Evolutionary conservation across 2,113 vertebrate genomes (phyloP).

Genomic region (Vulpes vulpes): DNA sequence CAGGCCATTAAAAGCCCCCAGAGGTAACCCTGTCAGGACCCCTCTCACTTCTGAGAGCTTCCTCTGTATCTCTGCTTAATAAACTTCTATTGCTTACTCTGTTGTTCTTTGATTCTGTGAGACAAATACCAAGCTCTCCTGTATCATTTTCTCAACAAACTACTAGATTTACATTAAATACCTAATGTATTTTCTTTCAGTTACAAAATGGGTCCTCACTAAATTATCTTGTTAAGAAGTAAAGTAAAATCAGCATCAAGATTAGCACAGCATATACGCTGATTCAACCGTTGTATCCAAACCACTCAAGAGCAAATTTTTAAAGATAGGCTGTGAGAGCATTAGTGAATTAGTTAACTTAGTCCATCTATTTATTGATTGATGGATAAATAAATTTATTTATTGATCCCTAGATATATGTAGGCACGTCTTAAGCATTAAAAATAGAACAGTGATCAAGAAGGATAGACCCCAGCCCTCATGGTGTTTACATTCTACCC

Average conservation of each 20-base stretch:
- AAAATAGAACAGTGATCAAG: background rate
- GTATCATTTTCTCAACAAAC: background rate
- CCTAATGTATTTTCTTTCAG: background rate
- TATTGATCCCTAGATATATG: background rate
- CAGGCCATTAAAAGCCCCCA: too few relatives aligned
- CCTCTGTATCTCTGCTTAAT: too few relatives aligned
- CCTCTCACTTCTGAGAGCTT: too few relatives aligned
- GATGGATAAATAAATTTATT: background rate
- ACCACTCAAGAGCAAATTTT: background rate
- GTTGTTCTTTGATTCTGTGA: too few relatives aligned
- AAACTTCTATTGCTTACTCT: too few relatives aligned
- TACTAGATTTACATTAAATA: background rate
- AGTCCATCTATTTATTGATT: background rate
- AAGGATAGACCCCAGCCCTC: background rate
- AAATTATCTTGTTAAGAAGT: background rate
- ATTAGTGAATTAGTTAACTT: background rate
- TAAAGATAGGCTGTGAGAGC: background rate
- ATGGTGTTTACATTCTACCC: background rate
- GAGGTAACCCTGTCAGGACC: too few relatives aligned
- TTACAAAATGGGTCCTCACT: background rate
- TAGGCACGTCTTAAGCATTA: background rate
- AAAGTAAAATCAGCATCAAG: background rate
- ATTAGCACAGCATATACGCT: background rate
- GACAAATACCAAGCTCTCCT: too few relatives aligned
- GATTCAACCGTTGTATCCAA: background rate